Evolutionary conservation across 1,140 invertebrate genomes (phyloP).

Genomic region (Drosophila punjabiensis): DNA sequence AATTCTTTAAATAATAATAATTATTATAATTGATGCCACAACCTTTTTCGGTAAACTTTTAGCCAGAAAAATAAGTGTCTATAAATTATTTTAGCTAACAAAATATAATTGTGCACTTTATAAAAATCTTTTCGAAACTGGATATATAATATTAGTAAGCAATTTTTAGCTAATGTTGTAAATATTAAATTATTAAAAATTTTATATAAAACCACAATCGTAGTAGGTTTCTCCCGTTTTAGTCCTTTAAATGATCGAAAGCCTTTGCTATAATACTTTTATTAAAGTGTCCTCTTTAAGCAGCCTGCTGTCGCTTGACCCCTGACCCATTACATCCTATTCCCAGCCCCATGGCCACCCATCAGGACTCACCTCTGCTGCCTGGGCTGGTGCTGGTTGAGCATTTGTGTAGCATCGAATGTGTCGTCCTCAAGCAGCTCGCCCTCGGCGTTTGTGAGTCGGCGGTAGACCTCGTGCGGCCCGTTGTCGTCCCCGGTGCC

Average conservation of each 20-base stretch:
- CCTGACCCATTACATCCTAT: constrained; percentile 10
- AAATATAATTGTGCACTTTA: too few relatives aligned
- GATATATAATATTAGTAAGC: too few relatives aligned
- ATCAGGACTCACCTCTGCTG: constrained; percentile 59
- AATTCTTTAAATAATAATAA: background rate
- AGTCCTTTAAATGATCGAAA: background rate
- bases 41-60: too few relatives aligned
- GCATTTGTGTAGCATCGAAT: constrained; percentile 77
- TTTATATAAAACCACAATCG: background rate
- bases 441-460: constrained; percentile 76
- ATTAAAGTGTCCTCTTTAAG: background rate
- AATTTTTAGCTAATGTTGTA: too few relatives aligned
- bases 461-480: constrained; percentile 76
- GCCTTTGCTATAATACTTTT: background rate
- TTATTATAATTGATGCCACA: background rate
- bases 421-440: constrained; percentile 79
- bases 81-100: background rate
- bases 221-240: background rate
- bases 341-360: background rate
- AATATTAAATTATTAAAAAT: background rate
- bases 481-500: constrained; percentile 49
- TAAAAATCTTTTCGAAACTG: too few relatives aligned
- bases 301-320: constrained; percentile 3
- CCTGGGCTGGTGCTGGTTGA: constrained; percentile 72
- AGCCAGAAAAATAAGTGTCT: too few relatives aligned